Percentiles rank a stretch among this genome's conserved stretches.
These are phyloP conservation scores for Cotesia vestalis DNA, from an alignment of 1,140 invertebrate species.

Conservation along the genomic window DNA sequence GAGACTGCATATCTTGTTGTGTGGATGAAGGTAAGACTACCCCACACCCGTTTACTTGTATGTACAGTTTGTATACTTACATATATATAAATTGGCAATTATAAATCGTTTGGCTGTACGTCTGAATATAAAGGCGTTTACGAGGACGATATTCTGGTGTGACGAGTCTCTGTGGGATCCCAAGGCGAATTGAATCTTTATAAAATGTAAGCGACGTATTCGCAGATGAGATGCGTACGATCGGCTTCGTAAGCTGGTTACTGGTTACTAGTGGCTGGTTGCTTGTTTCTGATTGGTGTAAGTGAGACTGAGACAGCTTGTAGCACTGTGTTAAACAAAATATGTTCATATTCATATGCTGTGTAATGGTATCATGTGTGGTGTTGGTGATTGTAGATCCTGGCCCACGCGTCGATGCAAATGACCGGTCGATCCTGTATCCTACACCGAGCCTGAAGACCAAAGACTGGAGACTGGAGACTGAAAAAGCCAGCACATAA, in stretches of 20 bases:
- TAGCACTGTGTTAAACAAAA: too few species aligned
- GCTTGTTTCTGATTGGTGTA: not conserved
- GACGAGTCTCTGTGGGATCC: conserved; percentile 38
- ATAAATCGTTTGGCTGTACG: conserved; percentile 6
- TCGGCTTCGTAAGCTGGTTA: conserved; percentile 24
- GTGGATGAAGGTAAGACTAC: too few species aligned
- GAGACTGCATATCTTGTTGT: too few species aligned
- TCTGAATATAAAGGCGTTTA: conserved; percentile 9
- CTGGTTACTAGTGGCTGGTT: too few species aligned
- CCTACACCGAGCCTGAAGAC: too few species aligned
- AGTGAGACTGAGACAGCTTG: too few species aligned
- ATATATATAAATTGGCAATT: conserved; percentile 1
- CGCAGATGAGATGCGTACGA: conserved; percentile 18
- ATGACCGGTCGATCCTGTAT: conserved; percentile 10
- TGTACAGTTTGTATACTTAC: not conserved
- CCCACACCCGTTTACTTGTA: not conserved
- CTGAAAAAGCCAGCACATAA: not conserved
- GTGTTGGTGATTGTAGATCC: not conserved
- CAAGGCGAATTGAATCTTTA: conserved; percentile 43
- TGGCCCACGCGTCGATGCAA: conserved; percentile 13
- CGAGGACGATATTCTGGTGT: conserved; percentile 30
- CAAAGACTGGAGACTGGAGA: not conserved
- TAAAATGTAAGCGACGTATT: conserved; percentile 34
- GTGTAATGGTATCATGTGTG: not conserved
- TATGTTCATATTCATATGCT: too few species aligned